phyloP scores from a whole-genome alignment of 2,113 vertebrate species.

The Phoxinus phoxinus region DNA sequence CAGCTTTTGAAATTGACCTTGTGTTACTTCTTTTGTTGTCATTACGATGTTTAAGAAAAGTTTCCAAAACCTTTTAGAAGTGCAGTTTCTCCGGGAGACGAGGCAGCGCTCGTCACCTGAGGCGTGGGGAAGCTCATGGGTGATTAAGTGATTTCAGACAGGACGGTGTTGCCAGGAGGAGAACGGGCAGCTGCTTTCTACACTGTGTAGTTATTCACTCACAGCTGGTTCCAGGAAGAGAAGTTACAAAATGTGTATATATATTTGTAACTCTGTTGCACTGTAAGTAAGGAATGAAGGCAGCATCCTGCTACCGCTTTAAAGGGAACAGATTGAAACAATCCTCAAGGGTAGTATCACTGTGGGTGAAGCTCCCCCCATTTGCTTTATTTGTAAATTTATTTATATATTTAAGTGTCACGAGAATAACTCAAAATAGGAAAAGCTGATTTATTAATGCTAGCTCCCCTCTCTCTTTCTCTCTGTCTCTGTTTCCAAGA shows the following conservation, averaged over 20 bases:
- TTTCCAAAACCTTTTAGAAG: slow-evolving; percentile 22
- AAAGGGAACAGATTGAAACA: slow-evolving; percentile 79
- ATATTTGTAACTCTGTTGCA: slow-evolving; percentile 39
- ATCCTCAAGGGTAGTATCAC: slow-evolving; percentile 77
- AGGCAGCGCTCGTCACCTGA: slow-evolving; percentile 15
- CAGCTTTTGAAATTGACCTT: slow-evolving; percentile 7
- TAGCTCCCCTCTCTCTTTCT: slow-evolving; percentile 49
- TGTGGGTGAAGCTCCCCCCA: slow-evolving; percentile 69
- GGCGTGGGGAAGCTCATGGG: neutral
- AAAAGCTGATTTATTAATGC: slow-evolving; percentile 73
- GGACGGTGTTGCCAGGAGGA: slow-evolving; percentile 34
- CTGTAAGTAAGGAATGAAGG: slow-evolving; percentile 55
- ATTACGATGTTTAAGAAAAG: slow-evolving; percentile 23
- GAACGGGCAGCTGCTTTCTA: slow-evolving; percentile 5
- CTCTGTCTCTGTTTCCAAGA: slow-evolving; percentile 35
- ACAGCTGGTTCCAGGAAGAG: slow-evolving; percentile 45
- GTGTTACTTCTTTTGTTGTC: slow-evolving; percentile 18
- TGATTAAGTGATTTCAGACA: slow-evolving; percentile 43
- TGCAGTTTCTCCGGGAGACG: neutral
- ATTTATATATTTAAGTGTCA: slow-evolving; percentile 76
- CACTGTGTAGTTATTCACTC: slow-evolving; percentile 38
- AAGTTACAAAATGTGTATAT: slow-evolving; percentile 22
- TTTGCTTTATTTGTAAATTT: slow-evolving; percentile 72
- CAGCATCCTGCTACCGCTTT: slow-evolving; percentile 74
- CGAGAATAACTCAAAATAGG: slow-evolving; percentile 44